Base-by-base conservation (phyloP, 2,113 vertebrate species). In the Brienomyrus longianalis region DNA sequence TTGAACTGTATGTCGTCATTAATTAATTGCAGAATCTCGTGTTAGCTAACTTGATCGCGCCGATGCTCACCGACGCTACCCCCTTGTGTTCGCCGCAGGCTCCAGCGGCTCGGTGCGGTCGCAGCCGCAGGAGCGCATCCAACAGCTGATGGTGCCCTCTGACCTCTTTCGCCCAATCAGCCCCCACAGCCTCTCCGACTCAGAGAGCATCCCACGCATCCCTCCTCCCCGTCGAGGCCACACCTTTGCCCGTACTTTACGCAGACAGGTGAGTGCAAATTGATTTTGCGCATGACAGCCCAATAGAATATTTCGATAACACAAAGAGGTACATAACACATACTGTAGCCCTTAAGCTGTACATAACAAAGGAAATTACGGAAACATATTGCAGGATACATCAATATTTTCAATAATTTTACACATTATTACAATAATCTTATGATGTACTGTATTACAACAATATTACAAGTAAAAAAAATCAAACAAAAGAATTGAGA, bases 161-260 rank as follows among this genome's bases (percentile, higher is more conserved):
- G 96, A 97, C 1, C 94, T 94, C n/a, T 96, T 97, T 91, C 95
- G 96, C 45, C 95, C 95, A 9, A 91, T 97, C 84, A 97, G 96
- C 94, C 96, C 96, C 92, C 96, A 93, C 1, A 93, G 95, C 80
- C 91, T 89, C 86, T 94, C 95, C 5, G 93, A 95, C 91, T 96
- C 95, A 10, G 96, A 97, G 84, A 94, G 95, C 90, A 96, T 97
- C 89, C 95, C 97, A 48, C 96, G 91, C 90, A 95, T 96, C 31
- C 96, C 95, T 10, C 96, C 95, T 9, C 96, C 97, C 0, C 92
- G 93, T 39, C 96, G 95, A 86, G 94, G 96, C 54, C 97, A 97
- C 92, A 94, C 96, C 89, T 93, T 97, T 88, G 97, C 97, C 92
- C 97, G 98, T 92, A 97, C 97, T n/a, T 97, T 99, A 86, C 97